Evolutionary conservation across 2,888 invertebrate genomes (phyloP).

Genomic region (Willowsia nigromaculata): DNA sequence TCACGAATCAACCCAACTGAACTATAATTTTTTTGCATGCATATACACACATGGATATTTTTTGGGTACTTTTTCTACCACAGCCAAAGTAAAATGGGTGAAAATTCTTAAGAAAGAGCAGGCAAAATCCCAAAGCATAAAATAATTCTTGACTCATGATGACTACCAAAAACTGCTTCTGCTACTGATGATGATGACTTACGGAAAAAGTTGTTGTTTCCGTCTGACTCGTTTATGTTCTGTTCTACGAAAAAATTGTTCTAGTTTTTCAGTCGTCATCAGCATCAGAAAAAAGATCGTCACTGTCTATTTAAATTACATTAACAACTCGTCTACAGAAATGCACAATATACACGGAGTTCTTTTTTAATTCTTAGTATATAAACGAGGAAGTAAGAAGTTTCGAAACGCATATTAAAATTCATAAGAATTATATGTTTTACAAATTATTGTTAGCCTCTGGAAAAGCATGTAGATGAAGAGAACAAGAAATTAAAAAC

Average conservation of each 20-base stretch:
- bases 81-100: background rate
- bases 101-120: background rate
- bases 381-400: too few relatives aligned
- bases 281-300: background rate
- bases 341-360: background rate
- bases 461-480: slow-evolving; percentile 8
- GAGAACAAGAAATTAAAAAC: slow-evolving; percentile 45
- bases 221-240: background rate
- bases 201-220: background rate
- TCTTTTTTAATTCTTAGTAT: background rate
- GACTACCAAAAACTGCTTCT: background rate
- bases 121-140: background rate
- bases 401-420: too few relatives aligned
- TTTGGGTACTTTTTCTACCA: background rate
- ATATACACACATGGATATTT: background rate
- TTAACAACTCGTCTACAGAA: slow-evolving; percentile 6
- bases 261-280: background rate
- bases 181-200: slow-evolving; percentile 9
- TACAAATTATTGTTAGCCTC: background rate
- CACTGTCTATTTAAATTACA: background rate
- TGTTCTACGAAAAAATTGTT: background rate
- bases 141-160: slow-evolving; percentile 24
- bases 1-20: background rate
- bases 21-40: background rate
- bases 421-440: background rate